A percentile compares a stretch with the other conserved stretches of the same genome.
Evolutionary conservation across 2,888 invertebrate species (phyloP).

Genomic region (Biston stratarius): DNA sequence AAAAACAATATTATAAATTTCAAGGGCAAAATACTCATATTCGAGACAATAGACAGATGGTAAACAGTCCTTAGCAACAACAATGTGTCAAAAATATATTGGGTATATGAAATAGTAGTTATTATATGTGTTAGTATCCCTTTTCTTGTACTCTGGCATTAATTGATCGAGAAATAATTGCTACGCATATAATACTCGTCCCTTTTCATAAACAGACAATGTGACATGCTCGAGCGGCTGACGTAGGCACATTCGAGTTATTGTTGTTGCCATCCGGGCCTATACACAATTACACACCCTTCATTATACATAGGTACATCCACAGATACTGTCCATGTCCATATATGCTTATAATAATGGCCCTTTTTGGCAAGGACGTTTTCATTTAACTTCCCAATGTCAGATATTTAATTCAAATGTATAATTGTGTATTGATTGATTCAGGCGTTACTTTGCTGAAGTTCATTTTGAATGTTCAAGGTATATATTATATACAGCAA

Average conservation of each 20-base stretch:
- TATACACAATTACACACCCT: constrained; percentile 13
- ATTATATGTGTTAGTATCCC: too few species aligned
- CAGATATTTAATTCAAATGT: neutral
- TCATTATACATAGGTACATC: neutral
- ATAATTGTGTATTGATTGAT: too few species aligned
- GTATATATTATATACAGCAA: too few species aligned
- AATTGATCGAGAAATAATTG: constrained; percentile 8
- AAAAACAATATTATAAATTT: too few species aligned
- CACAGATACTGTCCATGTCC: neutral
- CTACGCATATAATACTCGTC: constrained; percentile 3
- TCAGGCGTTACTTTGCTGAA: too few species aligned
- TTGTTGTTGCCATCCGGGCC: constrained; percentile 12
- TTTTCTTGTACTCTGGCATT: neutral
- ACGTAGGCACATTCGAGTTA: constrained; percentile 20
- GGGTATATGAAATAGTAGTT: neutral
- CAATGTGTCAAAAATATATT: too few species aligned
- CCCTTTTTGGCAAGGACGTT: neutral
- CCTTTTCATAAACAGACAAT: constrained; percentile 25
- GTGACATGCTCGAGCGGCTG: constrained; percentile 14
- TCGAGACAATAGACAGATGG: too few species aligned
- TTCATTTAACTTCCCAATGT: neutral
- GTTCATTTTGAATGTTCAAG: too few species aligned
- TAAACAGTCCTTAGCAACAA: too few species aligned
- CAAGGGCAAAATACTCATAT: too few species aligned
- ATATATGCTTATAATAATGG: too few species aligned